Evolutionary conservation across 1,140 invertebrate genomes (phyloP).

Genomic region (Plutomurus gul): DNA sequence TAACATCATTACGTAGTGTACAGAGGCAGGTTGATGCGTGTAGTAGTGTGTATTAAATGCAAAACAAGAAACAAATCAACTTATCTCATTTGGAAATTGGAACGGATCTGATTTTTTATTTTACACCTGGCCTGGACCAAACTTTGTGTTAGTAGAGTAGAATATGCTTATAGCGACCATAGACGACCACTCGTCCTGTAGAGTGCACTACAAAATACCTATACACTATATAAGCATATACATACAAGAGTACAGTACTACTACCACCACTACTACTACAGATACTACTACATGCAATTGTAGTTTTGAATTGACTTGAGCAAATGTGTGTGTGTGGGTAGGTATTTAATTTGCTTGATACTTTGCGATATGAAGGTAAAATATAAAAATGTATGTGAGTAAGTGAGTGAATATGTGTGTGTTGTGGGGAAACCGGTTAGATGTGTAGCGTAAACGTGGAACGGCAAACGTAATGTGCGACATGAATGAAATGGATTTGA

Average conservation of each 20-base stretch:
- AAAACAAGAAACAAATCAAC: constrained; percentile 21
- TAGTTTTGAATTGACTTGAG: constrained; percentile 23
- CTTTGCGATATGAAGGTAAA: not conserved
- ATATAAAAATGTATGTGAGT: constrained; percentile 23
- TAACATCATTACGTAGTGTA: constrained; percentile 2
- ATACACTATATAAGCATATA: not conserved
- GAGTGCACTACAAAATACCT: not conserved
- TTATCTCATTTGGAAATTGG: constrained; percentile 29
- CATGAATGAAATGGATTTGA: constrained; percentile 5
- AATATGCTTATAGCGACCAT: not conserved
- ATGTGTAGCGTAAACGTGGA: constrained; percentile 20
- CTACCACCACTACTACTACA: not conserved
- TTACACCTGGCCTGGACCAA: constrained; percentile 16
- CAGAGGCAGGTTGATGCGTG: too few relatives aligned
- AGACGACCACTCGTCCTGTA: not conserved
- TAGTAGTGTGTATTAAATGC: not conserved
- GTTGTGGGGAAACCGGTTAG: constrained; percentile 24
- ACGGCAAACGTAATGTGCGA: constrained; percentile 11
- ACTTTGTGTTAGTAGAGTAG: not conserved
- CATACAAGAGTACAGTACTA: not conserved
- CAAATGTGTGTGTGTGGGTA: not conserved
- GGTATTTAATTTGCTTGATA: constrained; percentile 16
- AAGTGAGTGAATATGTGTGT: not conserved
- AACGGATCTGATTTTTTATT: constrained; percentile 25
- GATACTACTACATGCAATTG: too few relatives aligned